phyloP scores from a whole-genome alignment of 2,113 vertebrate genomes.

The Mustela nigripes region DNA sequence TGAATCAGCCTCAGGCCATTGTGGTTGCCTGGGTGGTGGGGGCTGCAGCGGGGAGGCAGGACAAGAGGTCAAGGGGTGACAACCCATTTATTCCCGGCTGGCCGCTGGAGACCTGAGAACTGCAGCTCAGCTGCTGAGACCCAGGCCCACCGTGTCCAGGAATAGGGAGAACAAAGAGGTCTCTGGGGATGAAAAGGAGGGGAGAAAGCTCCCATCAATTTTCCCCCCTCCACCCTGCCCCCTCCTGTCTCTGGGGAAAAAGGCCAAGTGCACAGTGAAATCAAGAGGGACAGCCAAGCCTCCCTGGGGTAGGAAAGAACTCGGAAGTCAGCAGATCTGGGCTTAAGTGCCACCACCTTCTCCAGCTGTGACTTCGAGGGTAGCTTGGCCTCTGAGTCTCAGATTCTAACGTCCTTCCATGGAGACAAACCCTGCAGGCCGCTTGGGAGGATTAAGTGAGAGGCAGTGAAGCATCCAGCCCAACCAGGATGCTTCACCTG shows the following conservation, averaged over 20 bases:
- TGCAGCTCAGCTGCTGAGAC: neutral
- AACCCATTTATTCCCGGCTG: constrained; percentile 12
- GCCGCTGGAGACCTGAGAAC: neutral
- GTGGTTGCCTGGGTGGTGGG: neutral
- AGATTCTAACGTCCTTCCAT: neutral
- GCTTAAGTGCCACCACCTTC: neutral
- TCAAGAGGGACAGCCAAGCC: neutral
- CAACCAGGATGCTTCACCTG: neutral
- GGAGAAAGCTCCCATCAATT: neutral
- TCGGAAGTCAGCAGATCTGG: neutral
- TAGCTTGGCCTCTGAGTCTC: neutral
- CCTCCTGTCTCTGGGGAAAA: neutral
- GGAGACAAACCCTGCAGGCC: neutral
- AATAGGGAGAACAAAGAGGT: constrained; percentile 65
- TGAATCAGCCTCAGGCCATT: constrained; percentile 34
- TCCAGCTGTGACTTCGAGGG: neutral
- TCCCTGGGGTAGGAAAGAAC: neutral
- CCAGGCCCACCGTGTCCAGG: neutral
- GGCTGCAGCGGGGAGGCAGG: neutral
- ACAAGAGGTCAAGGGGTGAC: constrained; percentile 51
- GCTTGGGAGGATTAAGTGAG: neutral
- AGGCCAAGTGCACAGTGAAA: neutral
- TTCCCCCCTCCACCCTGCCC: constrained; percentile 55
- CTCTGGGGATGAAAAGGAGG: constrained; percentile 33
- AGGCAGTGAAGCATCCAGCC: neutral